Conservation (phyloP, 2,888 invertebrate genomes). For the Ametastegia equiseti region DNA sequence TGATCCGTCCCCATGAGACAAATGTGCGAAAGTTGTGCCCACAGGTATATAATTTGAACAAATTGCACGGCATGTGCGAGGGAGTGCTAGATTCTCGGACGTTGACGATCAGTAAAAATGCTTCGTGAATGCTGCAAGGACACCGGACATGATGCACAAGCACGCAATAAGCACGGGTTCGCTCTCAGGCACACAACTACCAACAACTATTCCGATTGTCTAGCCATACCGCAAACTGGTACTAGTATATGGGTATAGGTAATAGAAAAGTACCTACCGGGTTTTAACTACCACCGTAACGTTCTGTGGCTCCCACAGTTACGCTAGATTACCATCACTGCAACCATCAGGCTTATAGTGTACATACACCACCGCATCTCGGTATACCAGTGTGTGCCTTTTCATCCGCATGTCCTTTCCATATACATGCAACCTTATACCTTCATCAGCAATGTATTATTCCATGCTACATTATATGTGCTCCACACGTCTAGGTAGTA, state of each 20-base stretch:
- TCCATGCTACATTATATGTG: too few relatives aligned
- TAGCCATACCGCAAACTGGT: neutral
- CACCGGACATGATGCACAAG: conserved; percentile 51
- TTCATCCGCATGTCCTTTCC: too few relatives aligned
- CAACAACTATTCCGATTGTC: conserved; percentile 24
- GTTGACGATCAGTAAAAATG: neutral
- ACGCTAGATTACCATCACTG: conserved; percentile 35
- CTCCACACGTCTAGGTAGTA: too few relatives aligned
- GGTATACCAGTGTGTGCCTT: neutral
- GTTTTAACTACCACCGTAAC: neutral
- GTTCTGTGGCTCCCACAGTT: conserved; percentile 36
- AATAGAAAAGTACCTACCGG: conserved; percentile 27
- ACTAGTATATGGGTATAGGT: too few relatives aligned
- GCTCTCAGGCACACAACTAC: conserved; percentile 40
- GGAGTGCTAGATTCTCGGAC: neutral
- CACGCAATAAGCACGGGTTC: neutral
- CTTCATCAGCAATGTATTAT: neutral
- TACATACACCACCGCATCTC: too few relatives aligned
- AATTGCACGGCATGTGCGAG: neutral
- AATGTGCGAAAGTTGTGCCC: neutral
- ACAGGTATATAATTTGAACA: neutral
- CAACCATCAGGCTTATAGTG: neutral
- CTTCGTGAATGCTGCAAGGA: conserved; percentile 48
- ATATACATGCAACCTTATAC: neutral
- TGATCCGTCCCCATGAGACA: too few relatives aligned